Evolutionary conservation across 1,140 invertebrate species (phyloP), one percentile per base, ranked within the genome.

Genomic region (Drosophila grimshawi): DNA sequence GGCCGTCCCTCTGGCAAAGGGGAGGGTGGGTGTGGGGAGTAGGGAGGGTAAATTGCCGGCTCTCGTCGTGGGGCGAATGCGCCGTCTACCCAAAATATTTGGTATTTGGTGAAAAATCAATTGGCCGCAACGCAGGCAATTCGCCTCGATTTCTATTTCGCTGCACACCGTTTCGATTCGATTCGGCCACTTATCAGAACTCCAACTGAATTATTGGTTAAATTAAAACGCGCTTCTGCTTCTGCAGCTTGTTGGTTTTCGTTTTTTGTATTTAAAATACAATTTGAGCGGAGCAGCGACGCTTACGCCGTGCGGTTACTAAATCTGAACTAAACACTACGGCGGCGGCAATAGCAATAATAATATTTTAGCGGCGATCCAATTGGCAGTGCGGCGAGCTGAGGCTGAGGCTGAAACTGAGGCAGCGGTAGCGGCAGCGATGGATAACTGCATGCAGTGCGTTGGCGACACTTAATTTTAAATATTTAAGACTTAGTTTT

Each of bases 71-170:
- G 45, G 46, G 63, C 49, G 51, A 48, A 48, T 48, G 46, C 39
- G 55, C 53, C 61, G 51, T n/a, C 55, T 19, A 41, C 2, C 39
- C 19, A 59, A 59, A 59, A 41, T 59, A 19, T 19, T 19, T 19
- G 19, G 6, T 63, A 35, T 59, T 69, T 78, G 71, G 46, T 85
- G 83, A 88, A 88, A 88, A 88, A 88, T 88, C 83, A 89, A 88
- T 88, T 82, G 30, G 76, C 37, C 60, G 49, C 71, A 65, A 64
- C 65, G 70, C 79, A 73, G 27, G 62, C 80, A 68, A 49, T 61
- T 30, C 64, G 63, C 75, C 70, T 62, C 41, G 56, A 52, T 48
- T 30, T 56, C 33, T 33, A 41, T 48, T 45, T 60, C 11, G 37
- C 32, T 32, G 30, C 62, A 65, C 62, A 65, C 11, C 8, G 33